phyloP scores from a whole-genome alignment of 2,113 vertebrate genomes.

The Mesembrinibis cayennensis region DNA sequence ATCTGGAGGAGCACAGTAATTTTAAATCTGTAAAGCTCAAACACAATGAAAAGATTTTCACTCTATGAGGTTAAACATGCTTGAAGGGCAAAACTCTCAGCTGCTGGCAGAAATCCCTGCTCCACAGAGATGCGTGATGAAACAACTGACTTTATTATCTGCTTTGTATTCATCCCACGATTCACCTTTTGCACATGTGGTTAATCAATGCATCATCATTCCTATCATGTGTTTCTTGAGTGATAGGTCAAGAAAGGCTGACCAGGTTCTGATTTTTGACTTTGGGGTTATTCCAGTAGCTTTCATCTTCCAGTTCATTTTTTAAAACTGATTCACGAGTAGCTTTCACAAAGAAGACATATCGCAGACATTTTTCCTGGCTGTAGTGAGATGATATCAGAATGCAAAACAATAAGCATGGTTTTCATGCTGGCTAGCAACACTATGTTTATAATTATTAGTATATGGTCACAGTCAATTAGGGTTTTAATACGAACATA shows the following conservation, averaged over 20 bases:
- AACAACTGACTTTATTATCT: background rate
- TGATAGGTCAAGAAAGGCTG: background rate
- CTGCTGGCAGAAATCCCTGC: background rate
- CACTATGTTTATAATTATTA: constrained; percentile 16
- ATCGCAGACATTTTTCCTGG: background rate
- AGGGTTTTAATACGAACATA: background rate
- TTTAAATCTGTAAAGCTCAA: background rate
- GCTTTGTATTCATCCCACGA: background rate
- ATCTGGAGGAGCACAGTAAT: background rate
- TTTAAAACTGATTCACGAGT: background rate
- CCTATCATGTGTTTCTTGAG: background rate
- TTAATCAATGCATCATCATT: background rate
- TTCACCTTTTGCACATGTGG: background rate
- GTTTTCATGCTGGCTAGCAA: background rate
- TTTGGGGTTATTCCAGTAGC: background rate
- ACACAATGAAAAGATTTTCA: background rate
- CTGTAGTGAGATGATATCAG: background rate
- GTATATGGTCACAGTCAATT: background rate
- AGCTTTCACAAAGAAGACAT: background rate
- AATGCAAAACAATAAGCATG: background rate
- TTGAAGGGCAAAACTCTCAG: background rate
- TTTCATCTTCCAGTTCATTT: background rate
- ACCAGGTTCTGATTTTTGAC: background rate
- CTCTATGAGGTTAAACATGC: background rate
- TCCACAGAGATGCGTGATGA: background rate